Evolutionary conservation across 2,113 vertebrate species (phyloP), one percentile per base, ranked within the genome.

Genomic region (Lampris incognitus): DNA sequence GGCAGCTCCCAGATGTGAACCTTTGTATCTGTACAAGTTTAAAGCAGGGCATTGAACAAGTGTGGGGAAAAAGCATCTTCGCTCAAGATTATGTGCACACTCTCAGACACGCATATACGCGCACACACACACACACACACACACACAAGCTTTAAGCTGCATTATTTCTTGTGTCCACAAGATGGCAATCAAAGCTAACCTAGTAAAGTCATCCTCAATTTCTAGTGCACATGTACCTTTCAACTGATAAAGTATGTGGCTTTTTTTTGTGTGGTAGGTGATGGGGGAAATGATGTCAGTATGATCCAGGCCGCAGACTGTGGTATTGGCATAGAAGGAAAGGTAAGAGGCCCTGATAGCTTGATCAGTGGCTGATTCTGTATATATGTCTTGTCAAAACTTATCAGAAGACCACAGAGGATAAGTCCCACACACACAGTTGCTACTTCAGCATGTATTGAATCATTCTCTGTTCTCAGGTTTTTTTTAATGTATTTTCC

Each of bases 281-380:
- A 99, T 8, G 98, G 98, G 69, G 98, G 98, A 67, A 99, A 99
- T 37, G 98, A 99, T 46, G 98, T 99, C 79, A 99, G 97, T 91
- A 99, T 99, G 98, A 99, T 99, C 91, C 98, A 99, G 86, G 97
- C 97, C 8, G 98, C 98, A 10, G 97, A 99, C 92, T 99, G 98
- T 63, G 98, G 98, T 1, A 97, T 99, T 40, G 98, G 98, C 38
- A 97, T 99, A n/a, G 98, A 98, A 84, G 98, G 98, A 82, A 99
- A 98, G 96, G 98, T 99, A 94, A 94, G n/a, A 6, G 0, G 24
- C n/a, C 40, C 13, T 40, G 1, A 37, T 1, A 60, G 42, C 4
- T 5, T 37, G 9, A 51, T 11, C 41, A 54, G 38, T 0, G 0
- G 56, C 8, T 3, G 13, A 24, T 24, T 24, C 24, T 24, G 24